phyloP scores from a whole-genome alignment of 2,888 invertebrate genomes.

The Drosophila multiciliata region DNA sequence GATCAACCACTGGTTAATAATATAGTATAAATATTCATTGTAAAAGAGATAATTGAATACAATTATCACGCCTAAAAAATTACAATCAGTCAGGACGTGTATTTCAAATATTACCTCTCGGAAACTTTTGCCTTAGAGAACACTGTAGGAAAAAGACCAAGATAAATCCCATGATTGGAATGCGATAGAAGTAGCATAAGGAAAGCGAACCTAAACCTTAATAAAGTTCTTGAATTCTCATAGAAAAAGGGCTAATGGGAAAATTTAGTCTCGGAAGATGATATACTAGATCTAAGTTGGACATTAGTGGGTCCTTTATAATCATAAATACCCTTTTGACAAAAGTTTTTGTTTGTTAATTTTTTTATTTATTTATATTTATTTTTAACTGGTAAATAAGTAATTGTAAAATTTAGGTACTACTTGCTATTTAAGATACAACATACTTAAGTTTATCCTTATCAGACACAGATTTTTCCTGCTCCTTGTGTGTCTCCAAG shows the following conservation, averaged over 20 bases:
- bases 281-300: background rate
- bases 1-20: background rate
- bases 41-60: background rate
- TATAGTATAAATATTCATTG: background rate
- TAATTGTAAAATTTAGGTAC: constrained; percentile 18
- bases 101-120: background rate
- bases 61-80: background rate
- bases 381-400: constrained; percentile 29
- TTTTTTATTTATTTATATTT: constrained; percentile 16
- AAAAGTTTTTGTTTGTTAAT: background rate
- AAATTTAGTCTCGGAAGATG: background rate
- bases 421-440: constrained; percentile 41
- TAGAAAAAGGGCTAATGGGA: background rate
- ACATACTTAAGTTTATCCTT: constrained; percentile 60
- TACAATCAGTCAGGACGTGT: background rate
- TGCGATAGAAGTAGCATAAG: background rate
- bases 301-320: background rate
- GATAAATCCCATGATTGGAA: background rate
- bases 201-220: background rate
- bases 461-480: constrained; percentile 5
- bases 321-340: background rate
- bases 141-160: background rate
- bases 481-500: constrained; percentile 29
- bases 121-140: background rate
- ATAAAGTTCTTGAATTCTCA: background rate